Evolutionary conservation across 2,113 vertebrate species (phyloP).

Genomic region (Tamias sibiricus): DNA sequence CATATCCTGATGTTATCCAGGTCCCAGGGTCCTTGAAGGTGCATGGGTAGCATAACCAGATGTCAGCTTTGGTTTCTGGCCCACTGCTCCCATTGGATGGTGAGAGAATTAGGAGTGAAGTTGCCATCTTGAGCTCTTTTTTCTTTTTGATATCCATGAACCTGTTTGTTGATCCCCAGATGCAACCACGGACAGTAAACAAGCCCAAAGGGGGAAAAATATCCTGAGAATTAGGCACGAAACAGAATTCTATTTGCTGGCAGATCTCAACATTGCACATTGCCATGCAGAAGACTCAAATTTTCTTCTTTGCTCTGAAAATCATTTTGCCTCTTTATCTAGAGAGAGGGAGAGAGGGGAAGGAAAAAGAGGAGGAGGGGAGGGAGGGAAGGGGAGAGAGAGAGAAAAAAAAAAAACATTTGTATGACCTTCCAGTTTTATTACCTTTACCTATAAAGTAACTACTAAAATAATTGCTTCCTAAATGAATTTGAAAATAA

Average conservation of each 20-base stretch:
- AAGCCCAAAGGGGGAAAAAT: not conserved
- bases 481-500: slow-evolving; percentile 42
- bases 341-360: not conserved
- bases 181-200: not conserved
- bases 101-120: not conserved
- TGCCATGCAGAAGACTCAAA: not conserved
- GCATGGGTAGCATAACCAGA: not conserved
- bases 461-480: slow-evolving; percentile 48
- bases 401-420: not conserved
- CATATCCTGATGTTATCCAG: not conserved
- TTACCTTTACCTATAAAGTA: slow-evolving; percentile 1
- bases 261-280: not conserved
- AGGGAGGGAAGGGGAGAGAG: too few species aligned
- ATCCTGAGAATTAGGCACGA: not conserved
- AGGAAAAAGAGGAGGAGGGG: too few species aligned
- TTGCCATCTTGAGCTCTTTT: not conserved
- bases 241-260: not conserved
- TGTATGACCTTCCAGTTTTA: not conserved
- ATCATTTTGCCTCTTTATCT: not conserved
- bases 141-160: not conserved
- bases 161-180: not conserved
- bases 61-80: not conserved
- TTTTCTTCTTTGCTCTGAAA: slow-evolving; percentile 14
- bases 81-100: not conserved
- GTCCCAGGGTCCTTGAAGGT: not conserved